Conservation (phyloP, 1,140 invertebrate genomes). For the Phymorhynchus buccinoides region DNA sequence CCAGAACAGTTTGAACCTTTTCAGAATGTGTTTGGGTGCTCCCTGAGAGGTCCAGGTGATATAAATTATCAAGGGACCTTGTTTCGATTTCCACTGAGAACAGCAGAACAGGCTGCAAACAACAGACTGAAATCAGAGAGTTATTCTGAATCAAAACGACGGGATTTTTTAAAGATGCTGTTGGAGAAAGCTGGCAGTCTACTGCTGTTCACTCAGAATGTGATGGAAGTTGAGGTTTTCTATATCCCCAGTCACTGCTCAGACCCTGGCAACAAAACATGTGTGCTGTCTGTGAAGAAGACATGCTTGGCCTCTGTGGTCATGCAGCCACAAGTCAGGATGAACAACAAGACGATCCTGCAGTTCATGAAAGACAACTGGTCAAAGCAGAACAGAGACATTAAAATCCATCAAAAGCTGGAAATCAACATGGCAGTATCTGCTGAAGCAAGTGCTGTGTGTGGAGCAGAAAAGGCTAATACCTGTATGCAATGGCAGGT, state of each 20-base stretch:
- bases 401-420: constrained; percentile 17
- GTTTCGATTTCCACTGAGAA: constrained; percentile 66
- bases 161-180: constrained; percentile 62
- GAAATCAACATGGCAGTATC: not conserved
- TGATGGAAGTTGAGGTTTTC: constrained; percentile 61
- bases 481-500: constrained; percentile 44
- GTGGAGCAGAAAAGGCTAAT: not conserved
- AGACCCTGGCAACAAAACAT: constrained; percentile 15
- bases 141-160: constrained; percentile 59
- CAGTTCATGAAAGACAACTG: not conserved
- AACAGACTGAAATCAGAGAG: constrained; percentile 60
- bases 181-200: constrained; percentile 56
- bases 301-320: not conserved
- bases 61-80: constrained; percentile 59
- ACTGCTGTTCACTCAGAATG: constrained; percentile 69
- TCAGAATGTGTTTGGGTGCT: constrained; percentile 60
- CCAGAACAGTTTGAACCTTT: constrained; percentile 51
- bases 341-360: not conserved
- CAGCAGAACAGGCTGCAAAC: constrained; percentile 52
- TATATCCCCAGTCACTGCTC: constrained; percentile 49
- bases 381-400: not conserved
- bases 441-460: not conserved
- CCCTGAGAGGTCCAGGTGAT: constrained; percentile 20
- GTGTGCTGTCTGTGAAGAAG: constrained; percentile 42
- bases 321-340: not conserved